These are phyloP conservation scores for Ceratothoa steindachneri DNA, from an alignment of 2,888 invertebrate species.

Conservation along the genomic window DNA sequence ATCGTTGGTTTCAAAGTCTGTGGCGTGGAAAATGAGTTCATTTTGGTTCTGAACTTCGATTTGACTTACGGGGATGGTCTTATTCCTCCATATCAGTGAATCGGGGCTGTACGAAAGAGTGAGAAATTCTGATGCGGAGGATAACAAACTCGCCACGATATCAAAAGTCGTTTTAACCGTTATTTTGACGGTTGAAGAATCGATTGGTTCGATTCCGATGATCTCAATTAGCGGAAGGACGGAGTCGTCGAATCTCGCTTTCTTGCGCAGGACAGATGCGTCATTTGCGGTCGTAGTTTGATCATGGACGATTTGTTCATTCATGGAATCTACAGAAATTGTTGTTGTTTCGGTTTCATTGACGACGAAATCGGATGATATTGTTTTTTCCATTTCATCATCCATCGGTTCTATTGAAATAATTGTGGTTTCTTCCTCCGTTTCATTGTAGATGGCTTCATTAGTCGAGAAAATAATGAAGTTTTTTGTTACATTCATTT, in stretches of 20 bases:
- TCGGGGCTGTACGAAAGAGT: slow-evolving; percentile 27
- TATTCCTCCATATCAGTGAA: slow-evolving; percentile 32
- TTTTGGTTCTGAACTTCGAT: slow-evolving; percentile 15
- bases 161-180: neutral
- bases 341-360: neutral
- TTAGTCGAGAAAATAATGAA: neutral
- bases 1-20: slow-evolving; percentile 26
- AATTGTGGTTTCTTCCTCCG: neutral
- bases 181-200: neutral
- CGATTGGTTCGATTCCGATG: neutral
- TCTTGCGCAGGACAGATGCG: neutral
- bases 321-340: neutral
- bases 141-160: neutral
- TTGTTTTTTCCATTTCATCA: neutral
- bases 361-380: neutral
- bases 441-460: neutral
- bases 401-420: neutral
- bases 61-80: slow-evolving; percentile 19
- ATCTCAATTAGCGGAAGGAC: neutral
- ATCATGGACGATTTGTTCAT: neutral
- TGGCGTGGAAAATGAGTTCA: slow-evolving; percentile 21
- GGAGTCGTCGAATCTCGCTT: neutral
- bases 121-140: neutral
- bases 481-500: too few species aligned
- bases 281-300: neutral